Conservation (phyloP, 2,888 invertebrate genomes). For the Agapostemon virescens region DNA sequence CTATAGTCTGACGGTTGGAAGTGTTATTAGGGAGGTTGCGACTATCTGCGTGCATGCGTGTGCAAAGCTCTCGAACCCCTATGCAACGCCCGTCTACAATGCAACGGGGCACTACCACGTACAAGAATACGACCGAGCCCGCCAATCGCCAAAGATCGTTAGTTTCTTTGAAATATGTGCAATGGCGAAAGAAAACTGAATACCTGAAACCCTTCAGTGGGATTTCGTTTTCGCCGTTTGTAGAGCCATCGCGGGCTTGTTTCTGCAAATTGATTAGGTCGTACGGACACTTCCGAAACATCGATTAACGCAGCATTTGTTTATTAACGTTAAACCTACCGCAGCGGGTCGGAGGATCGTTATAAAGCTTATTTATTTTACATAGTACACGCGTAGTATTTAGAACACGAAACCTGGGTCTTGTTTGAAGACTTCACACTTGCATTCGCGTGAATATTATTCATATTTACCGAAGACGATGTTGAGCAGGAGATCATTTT, state of each 20-base stretch:
- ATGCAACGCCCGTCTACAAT: conserved; percentile 1
- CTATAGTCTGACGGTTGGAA: conserved; percentile 34
- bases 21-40: conserved; percentile 36
- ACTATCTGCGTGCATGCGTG: conserved; percentile 14
- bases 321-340: neutral
- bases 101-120: neutral
- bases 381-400: no score
- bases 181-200: neutral
- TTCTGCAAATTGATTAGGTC: neutral
- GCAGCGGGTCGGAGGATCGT: no score
- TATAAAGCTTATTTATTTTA: no score
- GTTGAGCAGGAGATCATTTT: no score
- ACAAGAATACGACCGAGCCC: neutral
- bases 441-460: no score
- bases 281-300: no score
- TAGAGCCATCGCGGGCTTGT: neutral
- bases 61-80: neutral
- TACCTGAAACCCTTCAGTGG: neutral
- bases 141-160: neutral
- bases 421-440: no score
- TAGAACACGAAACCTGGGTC: no score
- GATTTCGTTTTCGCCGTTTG: neutral
- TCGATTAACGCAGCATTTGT: neutral
- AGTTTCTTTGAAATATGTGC: neutral
- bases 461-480: no score